Base-by-base conservation (phyloP, 2,888 invertebrate species). In the Asteroscopus sphinx region DNA sequence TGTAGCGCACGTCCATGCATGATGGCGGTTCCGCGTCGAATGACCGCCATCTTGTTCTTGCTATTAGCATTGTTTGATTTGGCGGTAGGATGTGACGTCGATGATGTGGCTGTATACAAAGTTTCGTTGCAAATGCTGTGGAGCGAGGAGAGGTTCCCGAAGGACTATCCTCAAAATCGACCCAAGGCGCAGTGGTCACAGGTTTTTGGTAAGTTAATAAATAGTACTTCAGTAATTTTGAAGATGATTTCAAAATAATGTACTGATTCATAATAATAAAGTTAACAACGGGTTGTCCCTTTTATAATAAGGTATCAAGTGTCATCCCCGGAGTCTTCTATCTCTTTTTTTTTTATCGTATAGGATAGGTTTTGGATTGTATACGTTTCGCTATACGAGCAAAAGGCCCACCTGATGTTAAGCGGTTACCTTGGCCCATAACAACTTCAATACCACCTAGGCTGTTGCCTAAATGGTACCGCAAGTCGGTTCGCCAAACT, bases 181-280 rank as follows among this genome's bases (percentile, higher is more conserved):
- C 98, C 98, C 7, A 97, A 97, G 54, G 98, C 98, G 9, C 98
- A 98, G 86, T 99, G 98, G 97, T 98, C 98, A 78, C 97, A 97
- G 88, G 96, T 98, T 69, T 96, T 98, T 85, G 98, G 99, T 98
- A 88, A 96, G 97, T 95, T 45, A 47, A 32, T 12, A 21, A 32
- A 11, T 17, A 9, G 8, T 25, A 30, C 33, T 30, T 26, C 15
- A 36, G 3, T n/a, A 21, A n/a, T 11, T 35, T 35, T 3, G 6
- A 5, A 15, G 35, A 8, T 15, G 4, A 35, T 1, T 15, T 8
- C 6, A 5, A 26, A 26, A 26, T 26, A 26, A n/a, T n/a, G n/a
- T n/a, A n/a, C n/a, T n/a, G n/a, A n/a, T n/a, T n/a, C n/a, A n/a
- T n/a, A n/a, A n/a, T n/a, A n/a, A n/a, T n/a, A n/a, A n/a, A n/a